Evolutionary conservation across 2,113 vertebrate species (phyloP), one percentile per base, ranked within the genome.

Genomic region (Callipepla californica): DNA sequence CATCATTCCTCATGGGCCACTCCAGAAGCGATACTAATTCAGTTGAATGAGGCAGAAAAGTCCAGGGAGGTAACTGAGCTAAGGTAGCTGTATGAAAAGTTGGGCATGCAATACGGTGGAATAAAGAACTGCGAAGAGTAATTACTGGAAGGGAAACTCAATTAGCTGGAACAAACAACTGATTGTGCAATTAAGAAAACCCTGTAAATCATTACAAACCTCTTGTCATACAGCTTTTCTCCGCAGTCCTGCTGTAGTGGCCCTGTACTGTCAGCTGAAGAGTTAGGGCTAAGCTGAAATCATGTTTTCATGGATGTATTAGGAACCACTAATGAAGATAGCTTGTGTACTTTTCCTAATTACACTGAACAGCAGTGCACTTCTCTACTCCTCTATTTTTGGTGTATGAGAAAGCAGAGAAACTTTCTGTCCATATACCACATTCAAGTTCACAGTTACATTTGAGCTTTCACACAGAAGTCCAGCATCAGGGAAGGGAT

Each of bases 141-240:
- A 96, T 97, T 97, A 96, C 92, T 84, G 78, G 61, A 93, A 92
- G 47, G 65, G 69, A 38, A 92, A 87, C 67, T 96, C 94, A 97
- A 97, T 97, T 96, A 97, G 58, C 75, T 94, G 94, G 91, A 96
- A 93, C 94, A 96, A 95, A 96, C 86, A 95, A 90, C 66, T 75
- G 70, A 94, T 80, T 80, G 90, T 95, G 89, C 94, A 95, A 95
- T 93, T 96, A 96, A 93, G 87, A 67, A 85, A 89, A 62, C 79
- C 67, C 94, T 79, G 74, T 95, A 95, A 93, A 95, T 96, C 94
- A 95, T 90, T 91, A 85, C 78, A 90, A 92, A 83, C 42, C 30
- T 68, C 92, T 94, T 94, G 85, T 93, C 94, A 84, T 89, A 51
- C 22, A 89, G 61, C 13, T 45, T 91, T 92, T 95, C 89, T 82